These are phyloP conservation scores for Oryzias sinensis DNA, from an alignment of 2,797 vertebrate species.

Conservation along the genomic window DNA sequence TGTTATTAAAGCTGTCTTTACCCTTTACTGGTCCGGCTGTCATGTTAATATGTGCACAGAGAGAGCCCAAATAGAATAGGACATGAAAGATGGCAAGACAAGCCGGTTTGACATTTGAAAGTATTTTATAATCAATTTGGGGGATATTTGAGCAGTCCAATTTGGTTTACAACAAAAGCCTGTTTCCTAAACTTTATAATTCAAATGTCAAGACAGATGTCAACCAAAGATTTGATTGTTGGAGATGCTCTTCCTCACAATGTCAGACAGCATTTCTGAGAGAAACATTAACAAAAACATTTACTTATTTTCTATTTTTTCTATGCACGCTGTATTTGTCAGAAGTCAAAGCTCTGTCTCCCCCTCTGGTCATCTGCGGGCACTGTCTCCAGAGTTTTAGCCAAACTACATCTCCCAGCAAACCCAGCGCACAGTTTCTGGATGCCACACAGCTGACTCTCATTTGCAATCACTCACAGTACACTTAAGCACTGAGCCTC, in stretches of 20 bases:
- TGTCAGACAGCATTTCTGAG: not conserved
- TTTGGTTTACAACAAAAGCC: conserved; percentile 16
- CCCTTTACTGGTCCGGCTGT: conserved; percentile 58
- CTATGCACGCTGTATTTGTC: not conserved
- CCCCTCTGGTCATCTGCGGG: too few species aligned
- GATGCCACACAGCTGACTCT: too few species aligned
- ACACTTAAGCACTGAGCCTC: too few species aligned
- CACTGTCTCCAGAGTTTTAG: too few species aligned
- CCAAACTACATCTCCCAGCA: too few species aligned
- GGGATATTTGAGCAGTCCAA: conserved; percentile 54
- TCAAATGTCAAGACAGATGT: conserved; percentile 57
- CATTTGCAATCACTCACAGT: too few species aligned
- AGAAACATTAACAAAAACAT: not conserved
- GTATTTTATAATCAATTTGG: conserved; percentile 51
- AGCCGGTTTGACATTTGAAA: conserved; percentile 63
- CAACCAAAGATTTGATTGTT: conserved; percentile 34
- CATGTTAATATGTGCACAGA: conserved; percentile 62
- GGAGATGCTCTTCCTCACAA: conserved; percentile 16
- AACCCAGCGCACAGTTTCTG: too few species aligned
- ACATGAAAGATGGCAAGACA: conserved; percentile 8
- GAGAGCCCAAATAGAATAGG: conserved; percentile 21
- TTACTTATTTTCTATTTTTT: conserved; percentile 31
- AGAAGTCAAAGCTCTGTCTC: too few species aligned
- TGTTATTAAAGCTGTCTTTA: conserved; percentile 55
- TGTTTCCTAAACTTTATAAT: conserved; percentile 60